Evolutionary conservation across 2,113 vertebrate genomes (phyloP), one percentile per base, ranked within the genome.

Genomic region (Phyllopteryx taeniolatus): DNA sequence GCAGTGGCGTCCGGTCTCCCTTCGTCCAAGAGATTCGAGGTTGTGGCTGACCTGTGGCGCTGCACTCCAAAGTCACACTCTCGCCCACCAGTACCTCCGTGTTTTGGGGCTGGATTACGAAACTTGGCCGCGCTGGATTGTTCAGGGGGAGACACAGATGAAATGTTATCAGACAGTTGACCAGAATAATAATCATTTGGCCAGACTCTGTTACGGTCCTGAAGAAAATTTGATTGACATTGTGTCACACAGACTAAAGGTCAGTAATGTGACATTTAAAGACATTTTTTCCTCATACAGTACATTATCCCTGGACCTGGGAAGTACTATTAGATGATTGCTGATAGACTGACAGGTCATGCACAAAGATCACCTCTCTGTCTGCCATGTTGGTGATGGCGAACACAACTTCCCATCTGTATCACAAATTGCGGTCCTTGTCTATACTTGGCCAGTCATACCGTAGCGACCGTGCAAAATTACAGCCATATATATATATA

Each of bases 61-160:
- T 99, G 89, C 98, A 99, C 83, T 99, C 98, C 85, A 99, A 81
- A 0, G 98, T 99, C 73, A 99, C 95, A 0, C 98, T 97, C 89
- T 99, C 95, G 6, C 97, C 98, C 31, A 99, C 95, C 77, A 99
- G 90, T 57, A 99, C 98, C 88, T 99, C 98, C 0, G 98, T 99
- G 87, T 98, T 98, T 92, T 98, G 96, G 0, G 98, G 98, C 75
- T 98, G 97, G 87, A 99, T 99, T 79, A 99, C 96, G 74, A 99
- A 99, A 85, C 95, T 94, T 35, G 96, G 97, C 22, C 95, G 92
- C 2, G 95, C 98, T 99, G 86, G 73, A 76, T 82, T 27, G 73
- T 35, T 17, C 71, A 61, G 0, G 46, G 3, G 15, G 22, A 51
- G 46, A 44, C 66, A 39, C 11, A n/a, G n/a, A 56, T n/a, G 17